Base-by-base conservation (phyloP, 2,113 vertebrate genomes). In the Rhinolophus sinicus region DNA sequence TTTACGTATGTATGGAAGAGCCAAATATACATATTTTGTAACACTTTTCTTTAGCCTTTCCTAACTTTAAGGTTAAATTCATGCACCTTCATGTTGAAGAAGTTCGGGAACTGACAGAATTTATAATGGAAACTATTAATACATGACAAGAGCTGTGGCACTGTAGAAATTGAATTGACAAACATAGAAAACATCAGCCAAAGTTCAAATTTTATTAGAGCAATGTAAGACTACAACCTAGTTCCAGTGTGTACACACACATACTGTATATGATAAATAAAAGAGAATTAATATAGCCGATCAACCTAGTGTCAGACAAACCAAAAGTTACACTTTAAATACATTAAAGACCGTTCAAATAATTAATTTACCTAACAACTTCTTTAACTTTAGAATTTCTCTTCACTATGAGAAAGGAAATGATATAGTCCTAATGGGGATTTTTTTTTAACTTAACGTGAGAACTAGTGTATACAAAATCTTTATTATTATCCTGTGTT, bases 321-420 rank as follows among this genome's bases (percentile, higher is more conserved):
- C 38, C 21, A 80, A 40, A 95, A n/a, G 0, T 26, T 85, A 67
- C 14, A 73, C 22, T 85, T 30, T 82, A 69, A 69, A n/a, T 77
- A 3, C 52, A 19, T 72, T 76, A 47, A 44, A 13, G 21, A 12
- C 5, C 24, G 67, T 85, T 86, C 40, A 50, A 52, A 62, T 1
- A 70, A 50, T 65, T 50, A 33, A 80, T 90, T 94, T 84, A 70
- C 6, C 3, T 33, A 78, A 56, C 1, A 56, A 54, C 24, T 84
- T 83, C 40, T 82, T 92, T 87, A 89, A 90, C 5, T 50, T 84
- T 18, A 56, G 35, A 76, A 62, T 76, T 84, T 89, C 15, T 83
- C 4, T 83, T 8, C 54, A 30, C 33, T 52, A 12, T 30, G 65
- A 67, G 24, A 84, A 92, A 67, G 1, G 18, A 40, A 92, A 54